phyloP scores from a whole-genome alignment of 2,113 vertebrate species.

The Chaetodon auriga region DNA sequence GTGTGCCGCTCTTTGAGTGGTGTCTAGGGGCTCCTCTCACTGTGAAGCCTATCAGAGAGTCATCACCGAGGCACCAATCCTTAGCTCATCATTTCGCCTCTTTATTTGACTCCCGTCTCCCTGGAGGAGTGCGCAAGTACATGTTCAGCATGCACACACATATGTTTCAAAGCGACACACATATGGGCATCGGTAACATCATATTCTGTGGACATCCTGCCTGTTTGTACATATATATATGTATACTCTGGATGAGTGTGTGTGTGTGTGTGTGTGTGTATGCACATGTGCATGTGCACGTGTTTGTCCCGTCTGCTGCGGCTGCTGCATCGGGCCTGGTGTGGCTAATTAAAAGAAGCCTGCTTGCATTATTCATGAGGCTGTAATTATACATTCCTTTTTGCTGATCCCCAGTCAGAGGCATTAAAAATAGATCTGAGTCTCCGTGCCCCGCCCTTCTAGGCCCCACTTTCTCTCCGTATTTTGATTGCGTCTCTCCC shows the following conservation, averaged over 20 bases:
- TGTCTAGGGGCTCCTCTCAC: conserved; percentile 57
- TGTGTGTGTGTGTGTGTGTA: not conserved
- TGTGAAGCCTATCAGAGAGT: conserved; percentile 65
- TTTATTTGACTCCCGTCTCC: conserved; percentile 59
- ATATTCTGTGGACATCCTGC: conserved; percentile 29
- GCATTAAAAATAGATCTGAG: conserved; percentile 86
- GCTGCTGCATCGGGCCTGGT: conserved; percentile 67
- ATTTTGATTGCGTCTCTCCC: conserved; percentile 66
- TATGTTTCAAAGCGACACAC: conserved; percentile 39
- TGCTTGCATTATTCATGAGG: conserved; percentile 79
- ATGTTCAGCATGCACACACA: conserved; percentile 46
- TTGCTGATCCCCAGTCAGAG: conserved; percentile 79
- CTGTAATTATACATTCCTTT: conserved; percentile 84
- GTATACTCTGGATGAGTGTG: conserved; percentile 6
- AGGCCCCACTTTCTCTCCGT: conserved; percentile 60
- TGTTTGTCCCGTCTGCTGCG: conserved; percentile 70
- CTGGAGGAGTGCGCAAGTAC: conserved; percentile 22
- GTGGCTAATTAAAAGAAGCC: conserved; percentile 82
- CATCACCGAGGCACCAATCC: conserved; percentile 58
- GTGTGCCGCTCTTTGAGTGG: conserved; percentile 53
- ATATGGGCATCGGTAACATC: not conserved
- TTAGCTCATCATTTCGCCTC: conserved; percentile 62
- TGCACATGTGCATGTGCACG: conserved; percentile 7
- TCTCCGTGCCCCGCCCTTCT: conserved; percentile 66
- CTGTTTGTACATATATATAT: conserved; percentile 16